Evolutionary conservation across 2,797 vertebrate species (phyloP), one percentile per base, ranked within the genome.

Genomic region (Cynopterus sphinx): DNA sequence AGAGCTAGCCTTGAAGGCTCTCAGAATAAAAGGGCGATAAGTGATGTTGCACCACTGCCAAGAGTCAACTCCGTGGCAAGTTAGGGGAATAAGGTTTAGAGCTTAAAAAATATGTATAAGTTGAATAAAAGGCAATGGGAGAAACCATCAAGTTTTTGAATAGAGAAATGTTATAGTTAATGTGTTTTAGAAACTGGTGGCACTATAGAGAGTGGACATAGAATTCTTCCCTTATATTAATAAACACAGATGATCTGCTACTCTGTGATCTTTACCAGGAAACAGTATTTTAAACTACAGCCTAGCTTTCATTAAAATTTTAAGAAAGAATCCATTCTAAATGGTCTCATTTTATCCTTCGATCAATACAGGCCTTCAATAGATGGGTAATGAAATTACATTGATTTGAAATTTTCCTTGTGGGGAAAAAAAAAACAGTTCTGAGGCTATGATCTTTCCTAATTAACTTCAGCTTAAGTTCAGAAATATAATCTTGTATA

Each of bases 131-230:
- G 86, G 49, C 78, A 63, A 59, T 1, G 12, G 10, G 46, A 49
- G 31, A 87, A 90, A 82, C n/a, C n/a, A 75, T 21, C 28, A n/a
- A 41, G 10, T n/a, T 15, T 70, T n/a, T 57, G 36, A 63, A 92
- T 68, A 74, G n/a, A 84, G 19, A 87, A 86, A 33, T n/a, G 28
- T 17, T 9, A 79, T 21, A 57, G 57, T n/a, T 22, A 88, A 33
- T 22, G 16, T 46, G 24, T 9, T 87, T 94, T 61, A 87, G 70
- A 90, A 87, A 63, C 26, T 46, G 8, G 63, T 31, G 55, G 57
- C 22, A 17, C 21, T 19, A 46, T 5, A 84, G 39, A 36, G 9
- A 79, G 36, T 21, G 22, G 39, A 12, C 22, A 74, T 2, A n/a
- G 9, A 5, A 55, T 16, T 53, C 39, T 73, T 49, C 9, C 22